Conservation (phyloP, 2,797 vertebrate genomes). For the Ciconia nigra region DNA sequence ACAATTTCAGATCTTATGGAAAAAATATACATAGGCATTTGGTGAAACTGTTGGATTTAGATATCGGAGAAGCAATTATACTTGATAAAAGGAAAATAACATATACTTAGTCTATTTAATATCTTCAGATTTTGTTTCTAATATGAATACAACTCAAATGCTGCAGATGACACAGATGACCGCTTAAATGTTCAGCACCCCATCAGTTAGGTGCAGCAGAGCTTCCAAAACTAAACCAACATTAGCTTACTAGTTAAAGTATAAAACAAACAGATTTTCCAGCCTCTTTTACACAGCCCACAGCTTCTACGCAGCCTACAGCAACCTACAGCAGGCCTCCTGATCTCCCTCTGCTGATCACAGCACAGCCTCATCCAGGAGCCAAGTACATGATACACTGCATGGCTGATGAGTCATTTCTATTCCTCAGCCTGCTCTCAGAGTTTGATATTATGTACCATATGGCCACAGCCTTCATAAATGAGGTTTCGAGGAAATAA, state of each 20-base stretch:
- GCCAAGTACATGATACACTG: not conserved
- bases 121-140: not conserved
- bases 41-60: not conserved
- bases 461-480: not conserved
- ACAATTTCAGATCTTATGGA: not conserved
- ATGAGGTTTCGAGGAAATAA: not conserved
- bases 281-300: not conserved
- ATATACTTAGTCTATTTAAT: not conserved
- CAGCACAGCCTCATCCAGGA: not conserved
- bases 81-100: not conserved
- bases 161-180: not conserved
- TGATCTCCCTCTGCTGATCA: not conserved
- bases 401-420: not conserved
- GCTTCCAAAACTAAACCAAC: not conserved
- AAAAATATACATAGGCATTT: not conserved
- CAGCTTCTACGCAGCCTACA: not conserved
- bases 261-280: not conserved
- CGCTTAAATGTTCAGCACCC: not conserved
- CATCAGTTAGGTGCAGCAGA: not conserved
- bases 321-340: not conserved
- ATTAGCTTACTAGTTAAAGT: not conserved
- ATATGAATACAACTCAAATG: not conserved
- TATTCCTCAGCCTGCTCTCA: not conserved
- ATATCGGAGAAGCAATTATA: not conserved
- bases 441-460: not conserved